Evolutionary conservation across 2,888 invertebrate species (phyloP).

Genomic region (Quadriops clusia): DNA sequence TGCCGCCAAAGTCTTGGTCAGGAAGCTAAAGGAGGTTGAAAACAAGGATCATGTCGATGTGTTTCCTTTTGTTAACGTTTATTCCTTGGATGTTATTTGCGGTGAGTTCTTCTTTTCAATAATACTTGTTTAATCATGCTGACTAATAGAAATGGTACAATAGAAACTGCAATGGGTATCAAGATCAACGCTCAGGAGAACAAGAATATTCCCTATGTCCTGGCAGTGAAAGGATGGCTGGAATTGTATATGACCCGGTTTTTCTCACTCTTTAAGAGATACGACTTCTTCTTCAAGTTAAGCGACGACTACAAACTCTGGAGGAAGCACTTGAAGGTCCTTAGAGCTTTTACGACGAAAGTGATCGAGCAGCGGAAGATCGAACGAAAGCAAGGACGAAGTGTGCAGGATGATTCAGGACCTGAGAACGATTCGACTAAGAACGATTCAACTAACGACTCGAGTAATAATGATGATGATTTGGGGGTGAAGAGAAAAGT

Average conservation of each 20-base stretch:
- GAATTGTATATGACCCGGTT: conserved; percentile 16
- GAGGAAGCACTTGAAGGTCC: conserved; percentile 11
- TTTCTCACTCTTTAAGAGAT: conserved; percentile 17
- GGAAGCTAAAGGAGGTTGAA: conserved; percentile 16
- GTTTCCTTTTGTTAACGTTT: conserved; percentile 35
- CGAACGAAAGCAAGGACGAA: conserved; percentile 9
- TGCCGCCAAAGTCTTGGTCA: conserved; percentile 36
- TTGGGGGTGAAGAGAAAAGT: conserved; percentile 31
- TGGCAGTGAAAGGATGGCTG: conserved; percentile 6
- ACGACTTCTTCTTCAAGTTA: conserved; percentile 16
- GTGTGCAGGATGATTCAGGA: background rate
- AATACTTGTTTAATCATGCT: background rate
- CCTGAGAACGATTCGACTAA: background rate
- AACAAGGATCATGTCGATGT: conserved; percentile 30
- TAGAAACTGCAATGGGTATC: conserved; percentile 12
- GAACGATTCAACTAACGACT: no score
- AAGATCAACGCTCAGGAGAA: conserved; percentile 8
- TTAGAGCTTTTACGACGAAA: conserved; percentile 15
- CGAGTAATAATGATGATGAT: conserved; percentile 15
- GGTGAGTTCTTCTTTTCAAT: conserved; percentile 22
- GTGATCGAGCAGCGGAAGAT: conserved; percentile 16
- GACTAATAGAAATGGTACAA: conserved; percentile 1
- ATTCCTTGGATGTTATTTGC: conserved; percentile 34
- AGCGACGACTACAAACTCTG: conserved; percentile 14
- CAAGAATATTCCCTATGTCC: conserved; percentile 7